Percentiles rank a stretch among this genome's conserved stretches.
Conservation (phyloP, 2,888 invertebrate genomes). For the Ecdyonurus torrentis region DNA sequence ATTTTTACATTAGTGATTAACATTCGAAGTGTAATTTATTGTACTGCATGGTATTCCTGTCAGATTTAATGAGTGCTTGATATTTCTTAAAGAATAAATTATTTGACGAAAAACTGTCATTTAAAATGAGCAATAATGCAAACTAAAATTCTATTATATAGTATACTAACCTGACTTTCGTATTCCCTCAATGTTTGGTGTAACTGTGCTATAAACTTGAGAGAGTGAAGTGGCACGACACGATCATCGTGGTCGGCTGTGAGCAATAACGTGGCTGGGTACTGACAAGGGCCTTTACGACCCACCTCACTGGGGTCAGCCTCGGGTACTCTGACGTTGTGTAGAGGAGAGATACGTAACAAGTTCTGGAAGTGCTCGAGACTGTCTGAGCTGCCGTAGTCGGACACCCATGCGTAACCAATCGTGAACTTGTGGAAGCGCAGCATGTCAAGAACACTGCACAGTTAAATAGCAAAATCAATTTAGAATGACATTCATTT, state of each 20-base stretch:
- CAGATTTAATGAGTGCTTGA: too few species aligned
- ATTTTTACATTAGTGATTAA: too few species aligned
- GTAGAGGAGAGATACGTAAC: conserved; percentile 79
- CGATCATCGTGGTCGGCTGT: conserved; percentile 99
- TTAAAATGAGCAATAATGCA: background rate
- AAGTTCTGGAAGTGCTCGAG: conserved; percentile 72
- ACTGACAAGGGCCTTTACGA: conserved; percentile 35
- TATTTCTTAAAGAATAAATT: too few species aligned
- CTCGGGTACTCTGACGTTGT: conserved; percentile 62
- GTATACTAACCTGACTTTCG: conserved; percentile 32
- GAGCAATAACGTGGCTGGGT: conserved; percentile 78
- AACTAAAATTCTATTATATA: background rate
- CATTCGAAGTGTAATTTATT: too few species aligned
- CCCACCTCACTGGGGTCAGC: background rate
- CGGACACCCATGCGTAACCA: conserved; percentile 91
- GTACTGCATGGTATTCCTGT: too few species aligned
- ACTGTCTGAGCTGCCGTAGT: conserved; percentile 85
- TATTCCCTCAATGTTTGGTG: conserved; percentile 52
- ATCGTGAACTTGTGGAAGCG: conserved; percentile 97
- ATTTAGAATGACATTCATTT: background rate
- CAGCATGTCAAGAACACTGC: conserved; percentile 91
- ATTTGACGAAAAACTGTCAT: too few species aligned
- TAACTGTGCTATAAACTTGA: conserved; percentile 84
- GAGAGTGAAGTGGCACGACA: conserved; percentile 91
- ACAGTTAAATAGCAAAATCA: conserved; percentile 14